Base-by-base conservation (phyloP, 2,113 vertebrate genomes). In the Phasianus colchicus region DNA sequence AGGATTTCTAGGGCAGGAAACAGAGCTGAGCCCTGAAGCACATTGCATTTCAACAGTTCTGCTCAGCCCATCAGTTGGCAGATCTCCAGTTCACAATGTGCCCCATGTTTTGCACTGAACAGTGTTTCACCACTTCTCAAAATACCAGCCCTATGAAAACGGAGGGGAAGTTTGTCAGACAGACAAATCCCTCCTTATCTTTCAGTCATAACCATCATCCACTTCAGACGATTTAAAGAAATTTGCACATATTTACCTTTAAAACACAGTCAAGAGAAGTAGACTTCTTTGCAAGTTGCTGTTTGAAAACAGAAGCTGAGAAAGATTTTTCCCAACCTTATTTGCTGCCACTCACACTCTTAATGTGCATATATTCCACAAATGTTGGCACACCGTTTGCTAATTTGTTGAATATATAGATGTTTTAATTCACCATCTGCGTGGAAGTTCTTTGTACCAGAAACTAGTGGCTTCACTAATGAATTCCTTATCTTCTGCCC, bases 161-260 rank as follows among this genome's bases (percentile, higher is more conserved):
- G 73, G 64, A 85, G 19, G 47, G 45, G 94, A 96, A 81, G 74
- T 86, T 90, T 83, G 69, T 95, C 89, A 91, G 95, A 91, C 79
- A 94, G 86, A 85, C 82, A 88, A 95, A 95, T 91, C 83, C 93
- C 64, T 92, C 89, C 90, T 96, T 96, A 93, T 93, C 93, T 81
- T 81, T 66, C 65, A 79, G 61, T 89, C 90, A 93, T 71, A 92
- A 80, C 75, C 69, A 34, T 10, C 43, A 86, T 67, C 71, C 73
- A 66, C 72, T 75, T 94, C 47, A 79, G 83, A 90, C 80, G 58
- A 90, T 85, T 95, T 88, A 54, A 93, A 91, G 66, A 73, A n/a
- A 79, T 88, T 90, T 0, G 0, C 34, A 55, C 54, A 54, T 77
- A 81, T 60, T 94, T 79, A 96, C 63, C 73, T 92, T 91, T 27